Percentiles rank a stretch among this genome's conserved stretches.
phyloP scores from a whole-genome alignment of 2,113 vertebrate genomes.

The Montifringilla adamsi region DNA sequence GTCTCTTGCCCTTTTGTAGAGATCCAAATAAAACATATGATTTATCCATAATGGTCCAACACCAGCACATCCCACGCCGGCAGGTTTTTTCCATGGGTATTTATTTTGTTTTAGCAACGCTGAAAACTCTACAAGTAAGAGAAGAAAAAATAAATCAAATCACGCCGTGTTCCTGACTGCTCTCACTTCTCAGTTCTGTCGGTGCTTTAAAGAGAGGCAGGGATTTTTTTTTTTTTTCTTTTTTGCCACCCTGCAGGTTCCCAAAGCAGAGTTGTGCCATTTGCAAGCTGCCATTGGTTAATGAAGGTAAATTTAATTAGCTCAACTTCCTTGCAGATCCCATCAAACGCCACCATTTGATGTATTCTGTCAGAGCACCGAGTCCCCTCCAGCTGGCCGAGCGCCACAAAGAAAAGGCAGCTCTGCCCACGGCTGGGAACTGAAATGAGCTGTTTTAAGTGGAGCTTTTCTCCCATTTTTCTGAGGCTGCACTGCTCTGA shows the following conservation, averaged over 20 bases:
- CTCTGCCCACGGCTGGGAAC: constrained; percentile 77
- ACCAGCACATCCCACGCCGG: neutral
- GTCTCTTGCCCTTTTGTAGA: neutral
- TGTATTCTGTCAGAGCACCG: constrained; percentile 62
- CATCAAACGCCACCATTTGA: constrained; percentile 71
- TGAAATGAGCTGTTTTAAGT: constrained; percentile 79
- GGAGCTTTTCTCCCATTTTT: constrained; percentile 78
- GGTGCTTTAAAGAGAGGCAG: constrained; percentile 47
- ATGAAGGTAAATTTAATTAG: constrained; percentile 79
- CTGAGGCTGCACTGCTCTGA: constrained; percentile 77
- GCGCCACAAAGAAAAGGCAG: constrained; percentile 75
- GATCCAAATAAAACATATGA: neutral
- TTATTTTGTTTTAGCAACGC: neutral
- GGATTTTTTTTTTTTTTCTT: neutral
- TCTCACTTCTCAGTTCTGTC: constrained; percentile 14
- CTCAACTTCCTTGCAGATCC: constrained; percentile 60
- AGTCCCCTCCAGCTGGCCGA: constrained; percentile 69
- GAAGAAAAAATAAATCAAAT: neutral
- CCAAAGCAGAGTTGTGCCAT: constrained; percentile 68
- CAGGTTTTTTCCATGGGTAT: neutral
- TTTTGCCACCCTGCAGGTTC: constrained; percentile 61
- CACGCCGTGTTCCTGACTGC: neutral
- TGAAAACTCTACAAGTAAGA: neutral
- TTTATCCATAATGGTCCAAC: neutral
- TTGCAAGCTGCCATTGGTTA: constrained; percentile 73